Evolutionary conservation across 2,888 invertebrate species (phyloP), one percentile per base, ranked within the genome.

Genomic region (Megastigmus dorsalis): DNA sequence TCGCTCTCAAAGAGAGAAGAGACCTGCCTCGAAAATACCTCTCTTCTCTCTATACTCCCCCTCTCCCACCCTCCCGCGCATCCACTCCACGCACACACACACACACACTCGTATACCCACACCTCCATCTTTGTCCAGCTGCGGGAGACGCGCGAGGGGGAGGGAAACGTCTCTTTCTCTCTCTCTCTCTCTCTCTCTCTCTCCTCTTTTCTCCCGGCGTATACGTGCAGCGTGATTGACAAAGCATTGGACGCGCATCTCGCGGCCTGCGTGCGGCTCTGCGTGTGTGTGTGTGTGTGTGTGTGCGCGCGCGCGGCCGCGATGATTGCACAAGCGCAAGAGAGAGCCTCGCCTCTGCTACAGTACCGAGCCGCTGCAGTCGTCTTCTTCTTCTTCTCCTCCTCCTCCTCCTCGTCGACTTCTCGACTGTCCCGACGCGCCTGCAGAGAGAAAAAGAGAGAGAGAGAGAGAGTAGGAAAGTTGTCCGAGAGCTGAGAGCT

Each of bases 221-320:
- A n/a, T n/a, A n/a, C n/a, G n/a, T n/a, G n/a, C n/a, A 10, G 10
- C 23, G 23, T 70, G 71, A 75, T 75, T 75, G 75, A 75, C 71
- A 71, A 75, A 75, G 75, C 75, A 70, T 69, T 60, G 69, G 59
- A 57, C 33, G 68, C 54, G 55, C 71, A 52, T 33, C 54, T 60
- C 18, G 28, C 10, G 30, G 30, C 26, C 13, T 45, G 18, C 30
- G 43, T 66, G 9, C 45, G 54, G 59, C 23, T 15, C 20, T 7
- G 30, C 5, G 18, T 20, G n/a, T 45, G 18, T 41, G 43, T 66
- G 9, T 55, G 54, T 66, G 33, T 15, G 30, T 7, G 30, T 10
- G 18, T 15, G 36, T 18, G 41, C 23, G n/a, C 57, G 41, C 45
- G 26, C 52, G 28, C 23, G 59, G 23, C 9, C n/a, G 43, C 66